A percentile compares a stretch with the other conserved stretches of the same genome.
Evolutionary conservation across 1,140 invertebrate genomes (phyloP).

Genomic region (Sitobion miscanthi): DNA sequence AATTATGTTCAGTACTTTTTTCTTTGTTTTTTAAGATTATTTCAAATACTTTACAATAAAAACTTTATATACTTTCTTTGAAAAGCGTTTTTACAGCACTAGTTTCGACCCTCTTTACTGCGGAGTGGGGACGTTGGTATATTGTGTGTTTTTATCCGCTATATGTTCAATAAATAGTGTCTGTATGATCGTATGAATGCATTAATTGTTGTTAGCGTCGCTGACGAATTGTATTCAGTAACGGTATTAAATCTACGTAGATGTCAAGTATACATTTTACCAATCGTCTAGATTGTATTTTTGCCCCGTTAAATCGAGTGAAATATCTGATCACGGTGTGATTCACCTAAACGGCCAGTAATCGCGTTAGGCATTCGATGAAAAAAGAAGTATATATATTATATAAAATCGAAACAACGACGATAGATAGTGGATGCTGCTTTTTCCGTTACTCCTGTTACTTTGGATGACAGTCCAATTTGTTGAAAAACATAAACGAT

Average conservation of each 20-base stretch:
- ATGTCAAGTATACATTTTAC: not conserved
- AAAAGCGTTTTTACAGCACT: not conserved
- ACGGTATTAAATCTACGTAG: no score
- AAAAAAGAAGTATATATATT: not conserved
- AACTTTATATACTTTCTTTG: not conserved
- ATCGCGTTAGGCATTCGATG: not conserved
- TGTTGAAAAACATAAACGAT: not conserved
- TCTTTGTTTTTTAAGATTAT: not conserved
- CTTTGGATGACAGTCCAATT: not conserved
- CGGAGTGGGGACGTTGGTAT: not conserved
- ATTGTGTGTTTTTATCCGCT: not conserved
- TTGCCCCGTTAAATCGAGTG: not conserved
- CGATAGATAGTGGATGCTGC: not conserved
- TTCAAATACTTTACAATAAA: not conserved
- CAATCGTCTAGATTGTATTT: not conserved
- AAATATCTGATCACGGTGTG: not conserved
- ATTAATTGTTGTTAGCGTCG: not conserved
- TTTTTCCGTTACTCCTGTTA: not conserved
- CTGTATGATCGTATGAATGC: not conserved
- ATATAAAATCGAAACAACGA: not conserved
- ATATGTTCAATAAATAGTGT: not conserved
- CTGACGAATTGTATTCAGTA: not conserved
- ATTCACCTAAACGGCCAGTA: not conserved
- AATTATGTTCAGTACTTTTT: not conserved
- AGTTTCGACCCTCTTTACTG: not conserved